Conservation (phyloP, 2,888 invertebrate species). For the Agonum fuliginosum region DNA sequence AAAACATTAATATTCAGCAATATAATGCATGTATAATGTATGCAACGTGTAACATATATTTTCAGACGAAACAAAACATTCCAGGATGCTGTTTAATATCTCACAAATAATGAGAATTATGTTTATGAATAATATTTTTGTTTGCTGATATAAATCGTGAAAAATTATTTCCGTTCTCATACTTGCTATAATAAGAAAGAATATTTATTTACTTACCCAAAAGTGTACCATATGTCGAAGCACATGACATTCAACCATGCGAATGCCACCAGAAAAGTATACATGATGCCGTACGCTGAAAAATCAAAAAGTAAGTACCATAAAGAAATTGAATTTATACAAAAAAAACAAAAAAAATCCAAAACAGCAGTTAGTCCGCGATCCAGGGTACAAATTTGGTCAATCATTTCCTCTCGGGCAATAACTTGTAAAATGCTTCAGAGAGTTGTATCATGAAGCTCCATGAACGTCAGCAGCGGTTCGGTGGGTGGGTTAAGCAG, state of each 20-base stretch:
- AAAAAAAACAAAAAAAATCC: too few relatives aligned
- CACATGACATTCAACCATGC: constrained; percentile 83
- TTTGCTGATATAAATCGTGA: constrained; percentile 2
- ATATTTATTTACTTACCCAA: constrained; percentile 72
- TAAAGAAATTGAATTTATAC: constrained; percentile 1
- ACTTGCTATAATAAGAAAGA: constrained; percentile 14
- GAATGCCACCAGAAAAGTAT: constrained; percentile 80
- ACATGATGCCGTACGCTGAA: constrained; percentile 80
- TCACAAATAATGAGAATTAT: constrained; percentile 11
- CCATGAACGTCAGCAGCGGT: too few relatives aligned
- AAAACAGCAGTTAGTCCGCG: too few relatives aligned
- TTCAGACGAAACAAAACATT: background rate
- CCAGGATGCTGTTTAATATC: background rate
- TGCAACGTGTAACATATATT: background rate
- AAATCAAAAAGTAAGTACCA: constrained; percentile 67
- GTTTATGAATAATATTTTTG: constrained; percentile 11
- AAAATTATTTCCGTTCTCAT: constrained; percentile 26
- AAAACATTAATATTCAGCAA: too few relatives aligned
- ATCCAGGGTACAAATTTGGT: too few relatives aligned
- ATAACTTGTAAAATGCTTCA: too few relatives aligned
- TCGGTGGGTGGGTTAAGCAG: too few relatives aligned
- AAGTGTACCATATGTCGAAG: constrained; percentile 79
- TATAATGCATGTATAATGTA: constrained; percentile 12
- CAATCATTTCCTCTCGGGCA: too few relatives aligned
- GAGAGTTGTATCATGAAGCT: too few relatives aligned